Evolutionary conservation across 2,888 invertebrate genomes (phyloP), one percentile per base, ranked within the genome.

Genomic region (Netelia virgata): DNA sequence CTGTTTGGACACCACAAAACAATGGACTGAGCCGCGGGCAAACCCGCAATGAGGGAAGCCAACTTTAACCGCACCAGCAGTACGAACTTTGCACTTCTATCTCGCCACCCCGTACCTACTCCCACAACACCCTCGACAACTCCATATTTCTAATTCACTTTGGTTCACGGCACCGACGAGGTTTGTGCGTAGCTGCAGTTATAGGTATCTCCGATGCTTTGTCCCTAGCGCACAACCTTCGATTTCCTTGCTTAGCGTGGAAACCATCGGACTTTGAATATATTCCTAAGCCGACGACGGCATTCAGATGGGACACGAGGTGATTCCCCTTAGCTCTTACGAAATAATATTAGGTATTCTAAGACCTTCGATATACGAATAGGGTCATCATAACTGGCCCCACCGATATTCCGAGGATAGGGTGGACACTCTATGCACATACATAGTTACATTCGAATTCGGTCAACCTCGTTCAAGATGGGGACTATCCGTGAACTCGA

Each of bases 51-150:
- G 83, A 63, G 74, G 61, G 64, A 69, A 78, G 53, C 74, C 68
- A 79, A 68, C 74, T 75, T 83, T 75, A 63, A 64, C 83, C 75
- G 16, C 78, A 78, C 53, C 73, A 63, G 61, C 63, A 47, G 43
- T 16, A 16, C 55, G 36, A 83, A 83, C 75, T 83, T 80, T 79
- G 66, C 79, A 76, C 63, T 70, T 72, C 83, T 69, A 75, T 82
- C 79, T 72, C 59, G 41, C 36, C 55, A 18, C 9, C 55, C n/a
- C 55, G 36, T 36, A 36, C 55, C 23, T 36, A 36, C 36, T 36
- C 36, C 41, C 59, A 55, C 81, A 53, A 41, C 55, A 75, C 61
- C 70, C 16, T 75, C 55, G 75, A 69, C 63, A 70, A 70, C 76
- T 77, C 28, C 61, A 69, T 77, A 59, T 72, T 82, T 80, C 63